phyloP scores from a whole-genome alignment of 2,888 invertebrate genomes.

The Cheilosia pagana region DNA sequence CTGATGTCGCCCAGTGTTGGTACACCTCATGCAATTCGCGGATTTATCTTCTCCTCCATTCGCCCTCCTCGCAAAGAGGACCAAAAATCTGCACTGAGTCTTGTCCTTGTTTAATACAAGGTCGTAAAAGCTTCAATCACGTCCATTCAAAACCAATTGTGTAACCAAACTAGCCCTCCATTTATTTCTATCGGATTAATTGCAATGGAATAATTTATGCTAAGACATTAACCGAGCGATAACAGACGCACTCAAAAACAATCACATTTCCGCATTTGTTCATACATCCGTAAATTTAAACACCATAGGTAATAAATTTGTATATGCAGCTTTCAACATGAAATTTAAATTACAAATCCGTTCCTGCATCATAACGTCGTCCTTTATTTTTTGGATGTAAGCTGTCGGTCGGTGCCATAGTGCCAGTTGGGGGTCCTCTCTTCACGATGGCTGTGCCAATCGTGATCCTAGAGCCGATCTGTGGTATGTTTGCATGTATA shows the following conservation, averaged over 20 bases:
- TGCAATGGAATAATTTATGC: conserved; percentile 54
- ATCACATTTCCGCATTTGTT: conserved; percentile 58
- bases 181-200: conserved; percentile 17
- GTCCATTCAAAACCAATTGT: no score
- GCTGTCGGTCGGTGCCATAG: conserved; percentile 39
- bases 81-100: no score
- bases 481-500: conserved; percentile 41
- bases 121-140: no score
- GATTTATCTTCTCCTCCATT: no score
- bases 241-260: conserved; percentile 39
- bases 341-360: conserved; percentile 72
- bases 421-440: no score
- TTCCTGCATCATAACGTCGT: conserved; percentile 60
- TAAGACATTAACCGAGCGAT: conserved; percentile 38
- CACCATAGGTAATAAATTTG: conserved; percentile 64
- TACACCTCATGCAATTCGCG: no score
- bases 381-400: conserved; percentile 46
- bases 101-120: no score
- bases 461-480: conserved; percentile 21
- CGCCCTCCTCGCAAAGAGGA: no score
- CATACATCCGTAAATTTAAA: conserved; percentile 65
- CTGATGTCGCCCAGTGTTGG: no score
- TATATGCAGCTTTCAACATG: conserved; percentile 67
- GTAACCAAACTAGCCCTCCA: no score
- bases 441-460: conserved; percentile 19